A percentile compares a stretch with the other conserved stretches of the same genome.
Conservation (phyloP, 2,797 vertebrate species). For the Spinus pinus region DNA sequence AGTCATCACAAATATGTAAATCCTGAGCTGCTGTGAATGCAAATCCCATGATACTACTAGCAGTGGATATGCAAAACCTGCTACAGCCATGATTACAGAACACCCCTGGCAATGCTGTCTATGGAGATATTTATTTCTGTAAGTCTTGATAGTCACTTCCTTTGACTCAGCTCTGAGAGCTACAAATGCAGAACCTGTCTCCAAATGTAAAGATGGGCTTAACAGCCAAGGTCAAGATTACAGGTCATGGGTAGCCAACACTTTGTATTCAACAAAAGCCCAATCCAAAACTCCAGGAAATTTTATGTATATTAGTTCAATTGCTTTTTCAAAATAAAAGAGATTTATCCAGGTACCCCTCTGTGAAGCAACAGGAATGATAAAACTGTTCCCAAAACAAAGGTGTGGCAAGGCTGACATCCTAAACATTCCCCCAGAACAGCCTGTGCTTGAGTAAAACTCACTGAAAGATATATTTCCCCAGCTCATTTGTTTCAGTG, state of each 20-base stretch:
- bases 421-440: neutral
- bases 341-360: neutral
- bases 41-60: constrained; percentile 32
- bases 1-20: constrained; percentile 50
- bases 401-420: neutral
- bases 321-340: neutral
- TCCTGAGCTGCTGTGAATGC: constrained; percentile 40
- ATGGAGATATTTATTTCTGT: neutral
- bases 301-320: neutral
- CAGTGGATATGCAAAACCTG: constrained; percentile 29
- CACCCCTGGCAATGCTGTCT: neutral
- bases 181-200: constrained; percentile 1
- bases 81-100: constrained; percentile 20
- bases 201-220: neutral
- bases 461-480: neutral
- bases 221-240: neutral
- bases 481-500: neutral
- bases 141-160: neutral
- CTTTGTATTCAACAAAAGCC: neutral
- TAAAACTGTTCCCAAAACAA: neutral
- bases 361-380: neutral
- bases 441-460: neutral
- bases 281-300: neutral
- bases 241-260: neutral
- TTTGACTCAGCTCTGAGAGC: constrained; percentile 24